These are phyloP conservation scores for Buphagus erythrorhynchus DNA, from an alignment of 2,797 vertebrate genomes.

Conservation along the genomic window DNA sequence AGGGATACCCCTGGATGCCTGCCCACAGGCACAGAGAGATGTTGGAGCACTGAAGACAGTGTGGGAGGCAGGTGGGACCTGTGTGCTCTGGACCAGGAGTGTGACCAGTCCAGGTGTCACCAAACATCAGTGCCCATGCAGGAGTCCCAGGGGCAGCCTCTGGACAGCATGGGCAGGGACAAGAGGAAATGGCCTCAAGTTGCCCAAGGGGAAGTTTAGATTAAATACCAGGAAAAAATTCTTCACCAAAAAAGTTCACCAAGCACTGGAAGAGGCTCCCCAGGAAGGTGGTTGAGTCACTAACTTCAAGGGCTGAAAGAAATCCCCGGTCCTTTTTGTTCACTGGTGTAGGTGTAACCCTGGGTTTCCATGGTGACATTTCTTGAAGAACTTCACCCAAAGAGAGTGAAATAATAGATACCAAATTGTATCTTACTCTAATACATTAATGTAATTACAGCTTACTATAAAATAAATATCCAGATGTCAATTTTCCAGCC, in stretches of 20 bases:
- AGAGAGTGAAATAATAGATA: neutral
- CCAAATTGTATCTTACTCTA: neutral
- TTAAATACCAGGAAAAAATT: neutral
- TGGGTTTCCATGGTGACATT: neutral
- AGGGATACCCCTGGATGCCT: rapidly evolving
- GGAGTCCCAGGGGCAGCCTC: neutral
- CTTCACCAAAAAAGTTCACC: neutral
- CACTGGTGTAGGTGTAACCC: neutral
- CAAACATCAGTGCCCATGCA: neutral
- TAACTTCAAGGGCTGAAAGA: neutral
- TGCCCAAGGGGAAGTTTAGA: neutral
- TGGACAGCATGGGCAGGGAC: neutral
- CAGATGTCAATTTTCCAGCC: neutral
- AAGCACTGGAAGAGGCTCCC: neutral
- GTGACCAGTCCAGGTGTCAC: neutral
- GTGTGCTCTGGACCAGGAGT: neutral
- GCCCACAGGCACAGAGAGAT: neutral
- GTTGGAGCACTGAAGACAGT: neutral
- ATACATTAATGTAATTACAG: neutral
- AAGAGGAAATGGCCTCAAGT: neutral
- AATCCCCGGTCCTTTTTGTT: neutral
- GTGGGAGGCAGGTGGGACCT: neutral
- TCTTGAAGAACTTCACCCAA: neutral
- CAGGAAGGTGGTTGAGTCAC: neutral
- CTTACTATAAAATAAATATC: neutral